A percentile compares a stretch with the other conserved stretches of the same genome.
Evolutionary conservation across 2,113 vertebrate species (phyloP).

Genomic region (Ancistrus triradiatus): DNA sequence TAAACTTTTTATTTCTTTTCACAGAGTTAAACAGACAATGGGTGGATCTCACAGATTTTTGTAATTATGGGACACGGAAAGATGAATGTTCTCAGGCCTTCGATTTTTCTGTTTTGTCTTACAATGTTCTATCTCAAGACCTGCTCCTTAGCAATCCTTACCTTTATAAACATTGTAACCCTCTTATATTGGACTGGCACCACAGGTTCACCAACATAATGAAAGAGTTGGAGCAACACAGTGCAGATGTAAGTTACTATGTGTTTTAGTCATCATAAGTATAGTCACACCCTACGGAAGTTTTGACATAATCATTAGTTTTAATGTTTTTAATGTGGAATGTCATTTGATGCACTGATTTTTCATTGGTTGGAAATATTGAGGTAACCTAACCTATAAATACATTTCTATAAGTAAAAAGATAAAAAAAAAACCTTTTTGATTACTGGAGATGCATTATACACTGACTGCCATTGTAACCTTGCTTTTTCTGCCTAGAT

Average conservation of each 20-base stretch:
- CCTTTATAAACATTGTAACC: conserved; percentile 84
- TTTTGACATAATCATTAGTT: not conserved
- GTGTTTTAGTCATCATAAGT: not conserved
- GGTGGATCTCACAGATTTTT: conserved; percentile 71
- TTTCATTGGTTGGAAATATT: not conserved
- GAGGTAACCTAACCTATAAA: no score
- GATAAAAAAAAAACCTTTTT: no score
- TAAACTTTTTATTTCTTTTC: no score
- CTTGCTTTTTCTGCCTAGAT: conserved; percentile 68
- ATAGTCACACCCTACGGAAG: not conserved
- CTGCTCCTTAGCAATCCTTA: conserved; percentile 84
- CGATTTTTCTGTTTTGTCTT: conserved; percentile 93
- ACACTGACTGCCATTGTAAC: not conserved
- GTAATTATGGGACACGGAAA: conserved; percentile 47
- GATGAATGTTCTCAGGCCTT: conserved; percentile 59
- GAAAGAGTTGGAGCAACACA: conserved; percentile 76
- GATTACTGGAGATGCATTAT: no score
- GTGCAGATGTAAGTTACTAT: conserved; percentile 85
- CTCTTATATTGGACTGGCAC: conserved; percentile 73
- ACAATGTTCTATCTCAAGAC: conserved; percentile 94
- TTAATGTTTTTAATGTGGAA: not conserved
- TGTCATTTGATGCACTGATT: no score
- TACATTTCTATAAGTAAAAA: no score
- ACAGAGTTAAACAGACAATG: conserved; percentile 76
- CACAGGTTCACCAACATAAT: conserved; percentile 85